Evolutionary conservation across 2,797 vertebrate genomes (phyloP), one percentile per base, ranked within the genome.

Genomic region (Tapirus indicus): DNA sequence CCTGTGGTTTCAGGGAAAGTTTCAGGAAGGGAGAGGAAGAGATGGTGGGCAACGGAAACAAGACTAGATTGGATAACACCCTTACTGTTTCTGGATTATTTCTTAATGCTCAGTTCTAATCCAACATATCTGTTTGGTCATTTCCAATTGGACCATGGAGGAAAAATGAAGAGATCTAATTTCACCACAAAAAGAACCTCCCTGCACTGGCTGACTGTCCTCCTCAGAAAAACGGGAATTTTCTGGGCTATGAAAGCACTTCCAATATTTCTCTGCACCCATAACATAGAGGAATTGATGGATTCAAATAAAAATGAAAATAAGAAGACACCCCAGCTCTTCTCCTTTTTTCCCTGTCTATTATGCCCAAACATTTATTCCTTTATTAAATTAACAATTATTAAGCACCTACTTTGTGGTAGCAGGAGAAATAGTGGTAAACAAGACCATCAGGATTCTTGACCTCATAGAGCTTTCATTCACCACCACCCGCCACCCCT

Each of bases 261-360:
- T 25, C 13, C 5, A 52, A 7, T 23, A 78, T 66, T 49, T 49
- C 62, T 77, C 13, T 17, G 14, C 27, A 92, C 6, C 13, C 41
- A 9, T 29, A 79, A 71, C 13, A 72, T 52, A 85, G 2, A 85
- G 13, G 7, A 91, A 80, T 3, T 35, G 35, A 78, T 49, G 10
- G 27, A 8, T 2, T 92, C 66, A 78, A 96, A 66, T 58, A 35
- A 93, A 94, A 88, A 96, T 7, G 11, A 54, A 96, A 86, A 75
- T 25, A 78, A 74, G 44, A 47, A 90, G 54, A 56, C 5, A 75
- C 11, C 68, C 41, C 86, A 79, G 7, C 17, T n/a, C 20, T 64
- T 56, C 25, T 92, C 18, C 35, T 91, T 90, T 64, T 60, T 16
- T 44, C 32, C 21, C 35, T 54, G 11, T 58, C 21, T 84, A 25